Evolutionary conservation across 2,888 invertebrate species (phyloP), one percentile per base, ranked within the genome.

Genomic region (Empis livida): DNA sequence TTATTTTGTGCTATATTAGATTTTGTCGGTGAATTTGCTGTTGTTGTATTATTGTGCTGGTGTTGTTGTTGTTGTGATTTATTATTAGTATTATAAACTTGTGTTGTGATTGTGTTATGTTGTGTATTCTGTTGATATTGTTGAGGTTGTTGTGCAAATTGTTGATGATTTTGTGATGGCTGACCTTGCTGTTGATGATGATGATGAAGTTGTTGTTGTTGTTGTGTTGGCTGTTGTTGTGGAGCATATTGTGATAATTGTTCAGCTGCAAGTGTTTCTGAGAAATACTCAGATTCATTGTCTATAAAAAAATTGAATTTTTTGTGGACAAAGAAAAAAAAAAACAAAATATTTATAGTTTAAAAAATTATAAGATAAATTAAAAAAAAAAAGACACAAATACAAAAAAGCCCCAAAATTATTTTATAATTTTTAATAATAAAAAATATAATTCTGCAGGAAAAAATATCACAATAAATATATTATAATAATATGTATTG

Each of bases 201-300:
- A 40, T 56, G 57, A 52, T 58, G 63, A 52, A 56, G 59, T 44
- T 57, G 57, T 40, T 56, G 59, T 35, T 30, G 63, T 52, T 57
- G 59, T 44, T 57, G 57, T 40, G 56, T 59, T 35, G 17, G 37
- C 43, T 51, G 56, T 44, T 71, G 70, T 30, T 52, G 53, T 48
- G 65, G 63, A 56, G 66, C 65, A 61, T 70, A 69, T 61, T 69
- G 70, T 60, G 68, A 67, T 46, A 69, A 56, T 71, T 70, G 68
- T 61, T 70, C 70, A 56, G 70, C 70, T 53, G 70, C 69, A 61
- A 70, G 63, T 60, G 65, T 64, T 61, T 70, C 70, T 59, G 70
- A 70, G 61, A 69, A 70, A 60, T 69, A 69, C 61, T 70, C 70
- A 59, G 67, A 68, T 62, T 70, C 70, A 55, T 67, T 57, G 50